These are phyloP conservation scores for Piaya cayana DNA, from an alignment of 2,113 vertebrate species.

Conservation along the genomic window DNA sequence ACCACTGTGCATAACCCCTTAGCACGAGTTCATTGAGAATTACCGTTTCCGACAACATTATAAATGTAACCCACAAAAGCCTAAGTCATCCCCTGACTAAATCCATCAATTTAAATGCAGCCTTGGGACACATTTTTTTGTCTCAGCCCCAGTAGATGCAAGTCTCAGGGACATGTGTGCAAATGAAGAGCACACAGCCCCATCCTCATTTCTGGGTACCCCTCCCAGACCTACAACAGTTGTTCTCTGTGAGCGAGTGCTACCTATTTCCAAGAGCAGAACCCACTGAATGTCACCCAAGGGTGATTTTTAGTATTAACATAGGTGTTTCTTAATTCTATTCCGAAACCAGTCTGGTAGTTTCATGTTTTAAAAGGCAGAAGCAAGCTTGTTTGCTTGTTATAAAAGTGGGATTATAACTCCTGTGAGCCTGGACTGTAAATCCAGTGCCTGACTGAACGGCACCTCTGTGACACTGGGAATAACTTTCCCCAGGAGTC, in stretches of 20 bases:
- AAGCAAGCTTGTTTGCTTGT: background rate
- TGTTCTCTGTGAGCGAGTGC: background rate
- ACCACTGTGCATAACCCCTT: background rate
- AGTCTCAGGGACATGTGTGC: background rate
- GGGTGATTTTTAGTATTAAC: background rate
- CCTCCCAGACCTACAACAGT: background rate
- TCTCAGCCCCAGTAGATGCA: background rate
- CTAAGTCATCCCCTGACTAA: background rate
- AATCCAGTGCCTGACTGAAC: background rate
- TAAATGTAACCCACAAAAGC: background rate
- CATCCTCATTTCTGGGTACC: background rate
- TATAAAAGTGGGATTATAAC: background rate
- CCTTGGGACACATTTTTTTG: background rate
- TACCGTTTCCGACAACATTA: background rate
- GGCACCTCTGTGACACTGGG: background rate
- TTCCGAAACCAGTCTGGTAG: background rate
- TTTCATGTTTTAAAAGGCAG: background rate
- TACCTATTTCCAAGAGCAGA: background rate
- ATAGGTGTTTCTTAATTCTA: accelerated
- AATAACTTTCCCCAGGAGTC: accelerated
- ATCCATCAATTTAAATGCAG: background rate
- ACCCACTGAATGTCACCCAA: background rate
- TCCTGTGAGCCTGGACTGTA: background rate
- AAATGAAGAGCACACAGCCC: background rate
- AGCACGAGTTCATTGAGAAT: background rate